phyloP scores from a whole-genome alignment of 2,113 vertebrate genomes.

The Benitochromis conjunctus region DNA sequence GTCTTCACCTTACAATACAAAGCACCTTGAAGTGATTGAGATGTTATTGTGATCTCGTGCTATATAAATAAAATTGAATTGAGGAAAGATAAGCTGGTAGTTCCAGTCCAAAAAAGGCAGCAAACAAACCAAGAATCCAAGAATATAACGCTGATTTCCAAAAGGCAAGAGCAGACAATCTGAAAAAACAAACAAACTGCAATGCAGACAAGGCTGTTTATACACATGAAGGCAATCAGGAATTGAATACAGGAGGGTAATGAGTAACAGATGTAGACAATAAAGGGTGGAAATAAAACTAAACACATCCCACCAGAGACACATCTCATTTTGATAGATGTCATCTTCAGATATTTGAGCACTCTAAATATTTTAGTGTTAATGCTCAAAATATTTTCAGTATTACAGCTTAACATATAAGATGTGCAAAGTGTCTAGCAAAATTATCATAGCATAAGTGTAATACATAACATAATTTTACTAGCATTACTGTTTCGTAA shows the following conservation, averaged over 20 bases:
- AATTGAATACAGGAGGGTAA: not conserved
- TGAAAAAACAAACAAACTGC: not conserved
- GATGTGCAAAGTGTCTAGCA: not conserved
- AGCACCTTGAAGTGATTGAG: accelerated
- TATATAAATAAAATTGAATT: too few species aligned
- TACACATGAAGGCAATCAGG: not conserved
- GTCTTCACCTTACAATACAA: not conserved
- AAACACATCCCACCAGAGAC: not conserved
- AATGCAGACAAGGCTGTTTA: not conserved
- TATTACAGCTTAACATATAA: not conserved
- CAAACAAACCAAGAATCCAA: not conserved
- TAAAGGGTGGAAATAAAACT: not conserved
- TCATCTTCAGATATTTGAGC: not conserved
- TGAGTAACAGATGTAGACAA: not conserved
- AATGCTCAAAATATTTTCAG: not conserved
- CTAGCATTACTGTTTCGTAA: not conserved
- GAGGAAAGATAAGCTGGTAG: not conserved
- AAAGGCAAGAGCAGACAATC: not conserved
- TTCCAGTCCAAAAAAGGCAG: not conserved
- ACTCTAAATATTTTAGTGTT: not conserved
- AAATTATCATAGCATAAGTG: not conserved
- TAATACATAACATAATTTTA: not conserved
- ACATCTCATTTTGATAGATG: not conserved
- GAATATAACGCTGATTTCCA: not conserved
- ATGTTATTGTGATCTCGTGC: too few species aligned